Evolutionary conservation across 53 echinoderm and acorn worm species (phyloP).

Genomic region (Henricia sp.): DNA sequence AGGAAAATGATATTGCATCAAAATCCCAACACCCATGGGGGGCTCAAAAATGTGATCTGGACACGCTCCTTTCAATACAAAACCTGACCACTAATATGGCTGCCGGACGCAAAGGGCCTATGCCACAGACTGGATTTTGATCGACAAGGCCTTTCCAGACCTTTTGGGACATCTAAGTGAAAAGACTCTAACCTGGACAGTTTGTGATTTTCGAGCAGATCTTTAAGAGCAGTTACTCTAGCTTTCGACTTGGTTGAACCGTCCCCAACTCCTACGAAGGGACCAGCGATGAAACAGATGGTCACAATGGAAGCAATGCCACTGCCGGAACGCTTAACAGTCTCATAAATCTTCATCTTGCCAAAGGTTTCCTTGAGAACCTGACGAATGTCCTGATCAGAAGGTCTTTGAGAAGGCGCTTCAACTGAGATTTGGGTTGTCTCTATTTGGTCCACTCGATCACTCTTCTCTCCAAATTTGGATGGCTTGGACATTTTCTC

Average conservation of each 20-base stretch:
- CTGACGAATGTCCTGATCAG: slow-evolving; percentile 11
- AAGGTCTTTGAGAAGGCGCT: background rate
- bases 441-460: background rate
- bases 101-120: no score
- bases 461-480: background rate
- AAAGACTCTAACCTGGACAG: no score
- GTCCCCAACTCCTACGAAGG: slow-evolving; percentile 17
- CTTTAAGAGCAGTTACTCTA: slow-evolving; percentile 30
- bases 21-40: no score
- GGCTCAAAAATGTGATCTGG: no score
- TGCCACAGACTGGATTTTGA: no score
- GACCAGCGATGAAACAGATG: slow-evolving; percentile 38
- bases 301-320: background rate
- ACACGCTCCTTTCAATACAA: no score
- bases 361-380: slow-evolving; percentile 8
- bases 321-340: background rate
- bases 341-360: slow-evolving; percentile 28
- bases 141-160: no score
- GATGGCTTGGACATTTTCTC: background rate
- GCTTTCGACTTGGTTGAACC: slow-evolving; percentile 16
- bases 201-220: slow-evolving; percentile 19
- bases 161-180: no score
- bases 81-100: no score
- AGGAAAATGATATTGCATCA: no score
- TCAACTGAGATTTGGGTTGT: background rate